Evolutionary conservation across 2,888 invertebrate species (phyloP).

Genomic region (Caenorhabditis wallacei): DNA sequence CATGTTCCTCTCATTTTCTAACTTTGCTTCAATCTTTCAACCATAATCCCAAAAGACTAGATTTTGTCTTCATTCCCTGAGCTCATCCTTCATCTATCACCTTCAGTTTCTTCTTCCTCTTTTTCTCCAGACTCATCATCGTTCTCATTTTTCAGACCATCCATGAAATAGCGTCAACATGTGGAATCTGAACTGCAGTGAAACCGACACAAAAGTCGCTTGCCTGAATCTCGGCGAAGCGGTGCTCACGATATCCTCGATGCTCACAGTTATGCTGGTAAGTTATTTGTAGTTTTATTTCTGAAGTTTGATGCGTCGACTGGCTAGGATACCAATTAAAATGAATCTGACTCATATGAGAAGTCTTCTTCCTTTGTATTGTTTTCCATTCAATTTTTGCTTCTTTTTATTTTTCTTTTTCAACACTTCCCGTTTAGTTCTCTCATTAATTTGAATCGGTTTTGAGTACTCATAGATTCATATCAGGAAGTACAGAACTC

Average conservation of each 20-base stretch:
- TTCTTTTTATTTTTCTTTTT: not conserved
- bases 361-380: slow-evolving; percentile 25
- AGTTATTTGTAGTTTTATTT: slow-evolving; percentile 35
- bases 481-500: slow-evolving; percentile 23
- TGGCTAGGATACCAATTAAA: slow-evolving; percentile 46
- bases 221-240: slow-evolving; percentile 75
- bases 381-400: slow-evolving; percentile 22
- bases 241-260: slow-evolving; percentile 79
- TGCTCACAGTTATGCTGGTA: slow-evolving; percentile 82
- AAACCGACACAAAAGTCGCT: slow-evolving; percentile 68
- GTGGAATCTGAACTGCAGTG: slow-evolving; percentile 65
- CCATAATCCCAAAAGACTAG: slow-evolving; percentile 58
- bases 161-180: slow-evolving; percentile 54
- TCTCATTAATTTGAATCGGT: slow-evolving; percentile 18
- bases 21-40: slow-evolving; percentile 50
- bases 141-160: slow-evolving; percentile 42
- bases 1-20: slow-evolving; percentile 15
- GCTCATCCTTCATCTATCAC: slow-evolving; percentile 59
- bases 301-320: slow-evolving; percentile 9
- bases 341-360: slow-evolving; percentile 66
- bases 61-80: slow-evolving; percentile 9
- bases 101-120: slow-evolving; percentile 9
- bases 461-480: not conserved
- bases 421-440: not conserved
- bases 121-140: not conserved